Evolutionary conservation across 2,113 vertebrate species (phyloP), one percentile per base, ranked within the genome.

Genomic region (Rafetus swinhoei): DNA sequence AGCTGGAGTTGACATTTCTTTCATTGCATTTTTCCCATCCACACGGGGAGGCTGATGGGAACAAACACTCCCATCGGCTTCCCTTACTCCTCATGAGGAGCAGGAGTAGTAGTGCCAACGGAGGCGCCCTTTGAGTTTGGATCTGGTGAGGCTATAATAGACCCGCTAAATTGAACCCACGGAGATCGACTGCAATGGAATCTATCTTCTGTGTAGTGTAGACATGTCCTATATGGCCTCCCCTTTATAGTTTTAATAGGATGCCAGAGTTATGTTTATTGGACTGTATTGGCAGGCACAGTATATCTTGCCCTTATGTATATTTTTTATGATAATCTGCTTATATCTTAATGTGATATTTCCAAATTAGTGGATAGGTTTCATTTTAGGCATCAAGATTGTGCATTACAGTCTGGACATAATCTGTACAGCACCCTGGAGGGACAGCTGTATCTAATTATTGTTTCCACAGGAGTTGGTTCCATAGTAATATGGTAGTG

Each of bases 401-500:
- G n/a, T 35, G 32, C 21, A 12, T 6, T 76, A 35, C 22, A 24
- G 12, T 9, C 35, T 45, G 22, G 22, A 6, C 21, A 22, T 22
- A 27, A 45, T 76, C 12, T 77, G 74, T 12, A 50, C 13, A 11
- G 35, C 25, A 45, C 39, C 65, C 32, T 13, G 2, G 52, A 85
- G 45, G 69, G 50, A 45, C 56, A 79, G 77, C n/a, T 72, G 65
- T 77, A 50, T 77, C 12, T 77, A 77, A 65, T 11, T 5, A 18
- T 80, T 85, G 1, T 69, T 90, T 90, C 32, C 88, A 27, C 88
- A 32, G 1, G 5, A 1, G 56, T 59, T 22, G 59, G 16, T 79
- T 4, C 0, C 1, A 3, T 74, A 5, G 11, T 16, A 74, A 6
- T 8, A 35, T 10, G 79, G 86, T 50, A 0, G 0, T 13, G 4